Base-by-base conservation (phyloP, 2,797 vertebrate genomes). In the Muraenolepis orangiensis region DNA sequence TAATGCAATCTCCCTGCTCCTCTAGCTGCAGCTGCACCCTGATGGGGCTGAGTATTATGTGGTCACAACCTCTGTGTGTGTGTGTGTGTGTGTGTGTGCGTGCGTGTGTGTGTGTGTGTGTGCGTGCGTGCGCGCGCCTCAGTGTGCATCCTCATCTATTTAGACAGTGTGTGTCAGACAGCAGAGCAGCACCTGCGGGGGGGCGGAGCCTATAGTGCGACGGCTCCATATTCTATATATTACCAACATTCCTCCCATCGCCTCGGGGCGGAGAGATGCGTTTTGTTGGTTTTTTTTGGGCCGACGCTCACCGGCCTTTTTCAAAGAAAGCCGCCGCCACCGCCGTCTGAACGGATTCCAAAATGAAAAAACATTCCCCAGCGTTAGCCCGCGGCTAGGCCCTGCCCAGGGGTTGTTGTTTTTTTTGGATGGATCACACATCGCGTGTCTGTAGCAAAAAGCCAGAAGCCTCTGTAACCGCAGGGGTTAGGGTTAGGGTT, bases 331-430 rank as follows among this genome's bases (percentile, higher is more conserved):
- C 32, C n/a, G n/a, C n/a, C n/a, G n/a, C n/a, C n/a, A n/a, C n/a
- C n/a, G n/a, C n/a, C 46, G 73, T 80, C 26, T 29, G 34, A 40
- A 71, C 23, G 29, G 14, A 38, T 70, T 11, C 12, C 12, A 2
- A 72, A 73, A 71, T 20, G 18, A 46, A 18, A 70, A 46, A 18
- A 70, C 74, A 2, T 26, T 69, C 51, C 51, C 10, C 31, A 71
- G 30, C 30, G 12, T 51, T 34, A 8, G 36, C 26, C 28, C 68
- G 30, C 0, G 23, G 76, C 29, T 66, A 57, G 51, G 42, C 42
- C 32, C 32, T 3, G 32, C 32, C 32, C 4, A 5, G 10, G 36
- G 36, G 5, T 11, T 1, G 36, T 7, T n/a, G n/a, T n/a, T n/a
- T n/a, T n/a, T n/a, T n/a, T n/a, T 38, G 36, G 36, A 38, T 4